Evolutionary conservation across 2,797 vertebrate species (phyloP), one percentile per base, ranked within the genome.

Genomic region (Sebastes jordani): DNA sequence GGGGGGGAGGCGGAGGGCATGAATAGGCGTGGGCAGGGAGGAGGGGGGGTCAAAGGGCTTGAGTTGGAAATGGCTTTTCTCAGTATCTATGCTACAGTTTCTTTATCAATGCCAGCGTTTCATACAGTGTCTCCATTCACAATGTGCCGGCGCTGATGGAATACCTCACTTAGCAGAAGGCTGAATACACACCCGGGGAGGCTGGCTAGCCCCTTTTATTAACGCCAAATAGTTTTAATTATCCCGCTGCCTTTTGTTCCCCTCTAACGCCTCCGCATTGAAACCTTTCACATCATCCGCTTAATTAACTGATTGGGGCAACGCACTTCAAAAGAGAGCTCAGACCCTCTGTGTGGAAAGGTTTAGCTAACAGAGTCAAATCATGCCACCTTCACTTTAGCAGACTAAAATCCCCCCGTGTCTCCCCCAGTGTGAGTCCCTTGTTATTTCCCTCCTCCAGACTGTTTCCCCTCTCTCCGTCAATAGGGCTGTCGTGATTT

Each of bases 151-250:
- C 18, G 11, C 78, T 82, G 91, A 90, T 78, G 83, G 78, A 90
- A 82, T 9, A 70, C 64, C 69, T 91, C 91, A 75, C 85, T 86
- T 87, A 86, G 86, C 72, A 14, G 80, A 82, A 78, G 64, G 63
- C 76, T 89, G 91, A 91, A 91, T 86, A 74, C 62, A 30, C 88
- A 82, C 83, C 67, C 62, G 27, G 67, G 76, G 82, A 85, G 82
- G 74, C 58, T 22, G 75, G 74, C 76, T 64, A 72, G 76, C 67
- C 63, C 65, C 73, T 74, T 90, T 89, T 83, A 89, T 90, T 87
- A 91, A 92, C 25, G 76, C 73, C 84, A 91, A 93, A 92, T 88
- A 87, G 70, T 85, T 91, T 91, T 91, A 92, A 94, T 93, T 85
- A 91, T 83, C 90, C 87, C 2, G 79, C 80, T 68, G 86, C 83